phyloP scores from a whole-genome alignment of 2,888 invertebrate genomes.

The Eupithecia insigniata region DNA sequence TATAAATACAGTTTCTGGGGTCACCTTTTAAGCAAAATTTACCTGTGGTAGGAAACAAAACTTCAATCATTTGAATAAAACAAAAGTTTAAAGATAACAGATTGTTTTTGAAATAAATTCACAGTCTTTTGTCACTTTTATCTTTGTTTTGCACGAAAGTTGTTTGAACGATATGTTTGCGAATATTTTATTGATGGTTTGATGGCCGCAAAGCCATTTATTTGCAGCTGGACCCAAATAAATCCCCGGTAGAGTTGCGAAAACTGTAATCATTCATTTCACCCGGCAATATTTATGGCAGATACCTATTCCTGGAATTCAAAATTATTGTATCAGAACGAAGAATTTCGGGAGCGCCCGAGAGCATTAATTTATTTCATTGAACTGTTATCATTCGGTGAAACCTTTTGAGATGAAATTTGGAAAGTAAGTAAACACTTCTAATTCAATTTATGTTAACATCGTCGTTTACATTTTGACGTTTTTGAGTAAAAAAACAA shows the following conservation, averaged over 20 bases:
- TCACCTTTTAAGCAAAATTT: too few species aligned
- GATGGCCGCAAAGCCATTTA: slow-evolving; percentile 61
- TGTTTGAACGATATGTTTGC: slow-evolving; percentile 61
- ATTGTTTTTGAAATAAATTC: slow-evolving; percentile 32
- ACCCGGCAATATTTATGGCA: slow-evolving; percentile 38
- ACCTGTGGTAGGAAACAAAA: background rate
- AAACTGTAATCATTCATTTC: slow-evolving; percentile 70
- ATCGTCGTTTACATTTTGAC: background rate
- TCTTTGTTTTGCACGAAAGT: slow-evolving; percentile 53
- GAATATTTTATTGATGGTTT: slow-evolving; percentile 71
- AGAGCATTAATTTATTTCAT: slow-evolving; percentile 27
- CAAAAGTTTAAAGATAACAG: slow-evolving; percentile 1
- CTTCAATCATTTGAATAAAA: background rate
- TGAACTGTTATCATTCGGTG: slow-evolving; percentile 18
- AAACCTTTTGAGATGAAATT: slow-evolving; percentile 13
- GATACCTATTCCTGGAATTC: slow-evolving; percentile 39
- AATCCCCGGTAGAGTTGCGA: slow-evolving; percentile 62
- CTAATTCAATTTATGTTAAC: background rate
- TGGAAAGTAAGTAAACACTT: slow-evolving; percentile 4
- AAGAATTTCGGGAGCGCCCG: slow-evolving; percentile 20
- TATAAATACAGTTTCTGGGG: too few species aligned
- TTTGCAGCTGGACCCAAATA: slow-evolving; percentile 68
- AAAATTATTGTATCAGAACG: slow-evolving; percentile 39
- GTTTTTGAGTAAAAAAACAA: background rate
- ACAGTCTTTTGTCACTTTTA: slow-evolving; percentile 37